These are phyloP conservation scores for Drosophila aldrichi DNA, from an alignment of 2,888 invertebrate species.

Conservation along the genomic window DNA sequence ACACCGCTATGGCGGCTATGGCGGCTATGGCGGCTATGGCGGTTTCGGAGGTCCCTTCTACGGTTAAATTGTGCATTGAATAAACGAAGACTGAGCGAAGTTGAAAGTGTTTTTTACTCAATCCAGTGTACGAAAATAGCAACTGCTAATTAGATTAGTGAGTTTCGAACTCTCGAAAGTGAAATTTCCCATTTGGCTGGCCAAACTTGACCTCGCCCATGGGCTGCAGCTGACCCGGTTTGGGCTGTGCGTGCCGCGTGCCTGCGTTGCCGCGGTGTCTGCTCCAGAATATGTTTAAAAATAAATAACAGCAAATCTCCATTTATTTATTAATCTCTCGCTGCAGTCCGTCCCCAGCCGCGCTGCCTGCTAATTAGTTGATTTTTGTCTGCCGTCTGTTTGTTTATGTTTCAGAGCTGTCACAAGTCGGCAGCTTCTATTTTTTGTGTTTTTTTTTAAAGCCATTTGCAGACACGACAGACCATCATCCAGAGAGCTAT, in stretches of 20 bases:
- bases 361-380: constrained; percentile 65
- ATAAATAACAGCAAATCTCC: constrained; percentile 76
- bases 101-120: constrained; percentile 1
- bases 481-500: constrained; percentile 13
- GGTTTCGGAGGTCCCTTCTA: constrained; percentile 9
- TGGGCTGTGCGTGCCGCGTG: constrained; percentile 47
- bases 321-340: constrained; percentile 71
- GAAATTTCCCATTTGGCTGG: constrained; percentile 25
- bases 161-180: constrained; percentile 10
- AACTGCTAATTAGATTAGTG: constrained; percentile 18
- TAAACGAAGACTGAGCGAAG: constrained; percentile 30
- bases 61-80: constrained; percentile 30
- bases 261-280: constrained; percentile 47
- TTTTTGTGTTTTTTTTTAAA: constrained; percentile 28
- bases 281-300: constrained; percentile 60
- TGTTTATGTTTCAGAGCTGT: constrained; percentile 72
- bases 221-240: constrained; percentile 67
- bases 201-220: constrained; percentile 77
- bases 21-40: constrained; percentile 31
- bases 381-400: constrained; percentile 57
- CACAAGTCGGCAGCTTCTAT: constrained; percentile 54
- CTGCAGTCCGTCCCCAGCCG: constrained; percentile 24
- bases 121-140: not conserved
- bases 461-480: constrained; percentile 36
- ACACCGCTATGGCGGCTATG: constrained; percentile 15